These are phyloP conservation scores for Mnemiopsis leidyi DNA, from an alignment of 37 sponge, comb jelly and placozoan species.

Conservation along the genomic window DNA sequence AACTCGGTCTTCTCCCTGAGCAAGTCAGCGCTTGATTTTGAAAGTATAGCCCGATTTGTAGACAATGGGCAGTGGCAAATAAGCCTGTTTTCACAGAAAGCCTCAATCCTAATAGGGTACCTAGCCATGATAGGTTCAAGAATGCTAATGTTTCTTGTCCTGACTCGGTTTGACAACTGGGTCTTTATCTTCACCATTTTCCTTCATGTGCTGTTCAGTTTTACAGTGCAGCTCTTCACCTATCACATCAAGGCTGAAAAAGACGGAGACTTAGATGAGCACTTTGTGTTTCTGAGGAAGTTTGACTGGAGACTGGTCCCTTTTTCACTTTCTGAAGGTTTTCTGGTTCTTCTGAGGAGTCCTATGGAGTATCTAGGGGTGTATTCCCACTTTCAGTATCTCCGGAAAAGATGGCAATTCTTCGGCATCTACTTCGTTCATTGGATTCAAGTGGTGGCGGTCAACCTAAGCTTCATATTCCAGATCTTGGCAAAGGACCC, in stretches of 20 bases:
- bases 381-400: not conserved
- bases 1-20: not conserved
- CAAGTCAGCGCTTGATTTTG: not conserved
- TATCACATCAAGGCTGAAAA: not conserved
- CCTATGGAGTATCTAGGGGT: not conserved
- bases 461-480: not conserved
- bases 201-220: not conserved
- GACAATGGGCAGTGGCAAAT: not conserved
- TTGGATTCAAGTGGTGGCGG: not conserved
- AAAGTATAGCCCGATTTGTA: not conserved
- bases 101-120: not conserved
- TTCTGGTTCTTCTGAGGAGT: not conserved
- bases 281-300: constrained; percentile 8
- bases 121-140: not conserved
- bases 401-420: not conserved
- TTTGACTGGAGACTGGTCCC: not conserved
- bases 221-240: not conserved
- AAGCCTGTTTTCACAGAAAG: not conserved
- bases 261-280: not conserved
- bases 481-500: not conserved
- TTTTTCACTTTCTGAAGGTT: not conserved
- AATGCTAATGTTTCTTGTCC: not conserved
- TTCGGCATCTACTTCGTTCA: not conserved
- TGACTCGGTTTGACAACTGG: not conserved
- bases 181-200: not conserved